These are phyloP conservation scores for Pontoporia blainvillei DNA, from an alignment of 2,113 vertebrate species.

Conservation along the genomic window DNA sequence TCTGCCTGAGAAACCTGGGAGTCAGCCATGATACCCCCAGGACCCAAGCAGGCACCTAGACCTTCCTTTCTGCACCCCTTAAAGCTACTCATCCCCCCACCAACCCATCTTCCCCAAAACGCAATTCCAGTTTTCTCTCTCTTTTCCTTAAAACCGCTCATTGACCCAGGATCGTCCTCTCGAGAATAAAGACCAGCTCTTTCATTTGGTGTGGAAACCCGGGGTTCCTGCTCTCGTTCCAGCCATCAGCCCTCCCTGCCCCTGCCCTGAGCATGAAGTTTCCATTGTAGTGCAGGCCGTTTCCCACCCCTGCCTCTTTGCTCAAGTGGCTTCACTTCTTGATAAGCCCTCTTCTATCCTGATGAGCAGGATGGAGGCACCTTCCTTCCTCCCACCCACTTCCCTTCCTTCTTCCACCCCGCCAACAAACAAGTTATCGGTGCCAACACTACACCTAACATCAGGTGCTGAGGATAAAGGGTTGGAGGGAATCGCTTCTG, in stretches of 20 bases:
- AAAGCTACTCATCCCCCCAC: neutral
- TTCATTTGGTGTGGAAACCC: neutral
- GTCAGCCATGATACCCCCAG: neutral
- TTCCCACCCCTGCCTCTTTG: neutral
- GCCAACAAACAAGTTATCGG: neutral
- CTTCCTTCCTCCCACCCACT: fast-evolving
- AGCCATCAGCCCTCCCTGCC: fast-evolving
- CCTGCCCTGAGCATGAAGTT: neutral
- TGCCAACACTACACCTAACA: fast-evolving
- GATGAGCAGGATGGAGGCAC: neutral
- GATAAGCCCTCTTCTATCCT: neutral
- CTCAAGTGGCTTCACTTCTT: neutral
- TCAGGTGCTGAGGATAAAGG: neutral
- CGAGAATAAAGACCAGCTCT: neutral
- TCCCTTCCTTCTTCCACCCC: neutral
- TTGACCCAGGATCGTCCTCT: no score
- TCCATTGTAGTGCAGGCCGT: neutral
- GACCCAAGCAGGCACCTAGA: neutral
- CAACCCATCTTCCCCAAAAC: neutral
- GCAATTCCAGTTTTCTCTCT: neutral
- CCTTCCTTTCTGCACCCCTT: neutral
- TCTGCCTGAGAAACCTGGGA: neutral
- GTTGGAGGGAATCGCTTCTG: neutral
- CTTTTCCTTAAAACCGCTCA: neutral
- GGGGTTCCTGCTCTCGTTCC: fast-evolving